Evolutionary conservation across 1,140 invertebrate species (phyloP), one percentile per base, ranked within the genome.

Genomic region (Pygmarrhopalites habei): DNA sequence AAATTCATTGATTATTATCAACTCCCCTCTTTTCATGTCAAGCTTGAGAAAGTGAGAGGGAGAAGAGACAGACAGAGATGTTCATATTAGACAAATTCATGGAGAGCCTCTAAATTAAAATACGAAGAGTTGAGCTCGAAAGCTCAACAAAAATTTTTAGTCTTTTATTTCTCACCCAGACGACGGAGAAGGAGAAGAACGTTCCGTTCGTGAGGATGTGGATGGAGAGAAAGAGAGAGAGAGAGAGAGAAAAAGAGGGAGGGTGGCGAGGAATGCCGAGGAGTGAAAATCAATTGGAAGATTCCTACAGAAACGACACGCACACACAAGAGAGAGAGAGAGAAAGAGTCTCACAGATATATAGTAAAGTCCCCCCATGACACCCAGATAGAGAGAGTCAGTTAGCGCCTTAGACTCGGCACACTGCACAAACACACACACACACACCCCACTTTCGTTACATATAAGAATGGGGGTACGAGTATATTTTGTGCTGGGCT

Each of bases 281-380:
- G 46, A 41, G 46, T 49, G 46, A 49, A 49, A 49, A 49, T 49
- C 46, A 49, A 49, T 49, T 49, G 46, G 7, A 49, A 49, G 46
- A 49, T 49, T 49, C 46, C 23, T 7, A 49, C 7, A 49, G 10
- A 39, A 39, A 39, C 35, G 10, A 39, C 35, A 39, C 10, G 35
- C 7, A 39, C 17, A 39, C 17, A 39, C 7, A 10, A 39, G 17
- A 39, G 7, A 39, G 10, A 39, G 35, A n/a, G n/a, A n/a, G n/a
- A n/a, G n/a, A n/a, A n/a, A n/a, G n/a, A n/a, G n/a, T n/a, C n/a
- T n/a, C n/a, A n/a, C n/a, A n/a, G n/a, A n/a, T n/a, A n/a, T n/a
- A n/a, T n/a, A n/a, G n/a, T n/a, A n/a, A n/a, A n/a, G n/a, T n/a
- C n/a, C n/a, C n/a, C n/a, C n/a, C n/a, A n/a, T n/a, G n/a, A n/a